Evolutionary conservation across 2,113 vertebrate species (phyloP).

Genomic region (Mionectes macconnelli): DNA sequence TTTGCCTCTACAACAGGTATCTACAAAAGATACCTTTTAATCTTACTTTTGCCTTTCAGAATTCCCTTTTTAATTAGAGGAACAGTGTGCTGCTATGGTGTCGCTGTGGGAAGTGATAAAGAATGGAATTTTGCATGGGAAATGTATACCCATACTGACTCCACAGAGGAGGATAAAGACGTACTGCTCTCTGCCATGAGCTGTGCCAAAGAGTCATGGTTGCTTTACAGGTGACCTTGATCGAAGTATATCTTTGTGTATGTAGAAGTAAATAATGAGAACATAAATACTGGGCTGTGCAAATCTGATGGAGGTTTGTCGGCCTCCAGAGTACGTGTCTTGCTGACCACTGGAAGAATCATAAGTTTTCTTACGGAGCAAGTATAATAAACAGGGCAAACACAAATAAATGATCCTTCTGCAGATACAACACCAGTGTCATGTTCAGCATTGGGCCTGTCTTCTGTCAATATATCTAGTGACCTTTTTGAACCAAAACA

Average conservation of each 20-base stretch:
- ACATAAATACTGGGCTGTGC: not conserved
- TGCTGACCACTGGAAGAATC: not conserved
- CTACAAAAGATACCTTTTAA: not conserved
- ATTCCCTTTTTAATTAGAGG: slow-evolving; percentile 67
- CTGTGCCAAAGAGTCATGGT: slow-evolving; percentile 76
- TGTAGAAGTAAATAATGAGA: not conserved
- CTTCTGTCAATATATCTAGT: not conserved
- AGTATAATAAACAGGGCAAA: not conserved
- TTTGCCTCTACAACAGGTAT: not conserved
- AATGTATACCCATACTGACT: slow-evolving; percentile 21
- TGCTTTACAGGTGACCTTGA: slow-evolving; percentile 75
- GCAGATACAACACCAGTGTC: not conserved
- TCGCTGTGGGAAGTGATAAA: slow-evolving; percentile 73
- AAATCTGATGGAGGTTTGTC: not conserved
- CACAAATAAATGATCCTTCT: not conserved
- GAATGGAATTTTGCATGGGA: slow-evolving; percentile 79
- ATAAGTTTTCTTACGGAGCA: not conserved
- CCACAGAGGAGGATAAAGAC: not conserved
- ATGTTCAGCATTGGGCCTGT: not conserved
- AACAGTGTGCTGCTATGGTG: slow-evolving; percentile 69
- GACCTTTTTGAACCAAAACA: not conserved
- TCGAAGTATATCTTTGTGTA: not conserved
- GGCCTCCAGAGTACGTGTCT: not conserved
- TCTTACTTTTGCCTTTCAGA: slow-evolving; percentile 63
- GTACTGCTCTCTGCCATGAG: slow-evolving; percentile 59